Evolutionary conservation across 2,113 vertebrate genomes (phyloP).

Genomic region (Turnix velox): DNA sequence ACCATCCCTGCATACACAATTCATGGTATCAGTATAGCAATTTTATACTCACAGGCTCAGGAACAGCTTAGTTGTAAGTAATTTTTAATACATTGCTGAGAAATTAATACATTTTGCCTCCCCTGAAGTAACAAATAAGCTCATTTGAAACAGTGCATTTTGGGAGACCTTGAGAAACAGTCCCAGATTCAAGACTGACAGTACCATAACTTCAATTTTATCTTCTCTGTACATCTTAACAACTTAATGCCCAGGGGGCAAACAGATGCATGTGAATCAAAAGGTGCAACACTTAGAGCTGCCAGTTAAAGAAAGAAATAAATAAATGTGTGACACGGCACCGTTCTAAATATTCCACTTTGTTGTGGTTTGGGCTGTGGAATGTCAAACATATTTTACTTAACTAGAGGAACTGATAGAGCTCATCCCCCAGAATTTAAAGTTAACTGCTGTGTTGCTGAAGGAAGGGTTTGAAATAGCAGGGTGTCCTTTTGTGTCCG

Average conservation of each 20-base stretch:
- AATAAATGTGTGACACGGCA: not conserved
- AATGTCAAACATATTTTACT: constrained; percentile 8
- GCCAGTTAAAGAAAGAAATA: constrained; percentile 25
- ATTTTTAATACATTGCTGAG: constrained; percentile 60
- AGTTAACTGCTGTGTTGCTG: not conserved
- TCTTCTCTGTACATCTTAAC: constrained; percentile 70
- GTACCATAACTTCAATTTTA: constrained; percentile 77
- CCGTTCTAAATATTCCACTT: constrained; percentile 1
- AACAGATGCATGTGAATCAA: constrained; percentile 53
- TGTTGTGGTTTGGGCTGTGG: not conserved
- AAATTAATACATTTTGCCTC: constrained; percentile 69
- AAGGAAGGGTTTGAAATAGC: not conserved
- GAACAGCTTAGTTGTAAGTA: constrained; percentile 51
- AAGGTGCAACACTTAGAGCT: constrained; percentile 17
- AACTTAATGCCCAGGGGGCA: constrained; percentile 72
- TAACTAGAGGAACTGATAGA: not conserved
- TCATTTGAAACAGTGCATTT: constrained; percentile 73
- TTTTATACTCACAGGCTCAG: constrained; percentile 55
- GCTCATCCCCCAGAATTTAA: not conserved
- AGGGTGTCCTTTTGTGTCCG: not conserved
- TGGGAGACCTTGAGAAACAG: constrained; percentile 72
- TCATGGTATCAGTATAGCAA: constrained; percentile 43
- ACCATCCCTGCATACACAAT: constrained; percentile 12
- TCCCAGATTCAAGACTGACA: constrained; percentile 68
- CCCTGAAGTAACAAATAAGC: constrained; percentile 68